Evolutionary conservation across 2,113 vertebrate genomes (phyloP), one percentile per base, ranked within the genome.

Genomic region (Phalacrocorax pelagicus): DNA sequence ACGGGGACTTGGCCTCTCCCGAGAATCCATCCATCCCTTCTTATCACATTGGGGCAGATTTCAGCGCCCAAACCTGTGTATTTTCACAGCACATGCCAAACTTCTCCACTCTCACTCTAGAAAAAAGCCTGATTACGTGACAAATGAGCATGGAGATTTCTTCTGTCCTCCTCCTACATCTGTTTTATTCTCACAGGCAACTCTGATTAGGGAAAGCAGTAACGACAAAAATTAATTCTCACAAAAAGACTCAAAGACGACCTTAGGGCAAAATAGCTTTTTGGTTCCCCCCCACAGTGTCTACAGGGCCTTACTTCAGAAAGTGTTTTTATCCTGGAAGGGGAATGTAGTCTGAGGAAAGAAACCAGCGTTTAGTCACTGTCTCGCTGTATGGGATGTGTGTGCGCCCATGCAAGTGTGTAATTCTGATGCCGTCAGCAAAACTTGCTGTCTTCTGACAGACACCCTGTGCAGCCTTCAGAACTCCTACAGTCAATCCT

Each of bases 401-500:
- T n/a, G 57, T 0, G 5, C 66, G 29, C 75, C 93, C 87, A 65
- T 23, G 69, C 36, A 34, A 52, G 58, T 61, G 74, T 65, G 59
- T 71, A 81, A 88, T 90, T 58, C 72, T 51, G 69, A 96, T 14
- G 57, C 94, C 92, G 86, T 92, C 95, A 96, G 93, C 95, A 97
- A 66, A 97, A 84, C 81, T 71, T 49, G 79, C 82, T 57, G 69
- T 13, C 72, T 86, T 32, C 90, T 94, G 94, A 93, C 90, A 96
- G 93, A 95, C 90, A 95, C 69, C 88, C 79, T 21, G 65, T 32
- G 82, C 91, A 93, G 96, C 94, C 84, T 97, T 96, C 94, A 90
- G 51, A 95, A 81, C 79, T 78, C 63, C 74, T 81, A 7, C 93
- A 90, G 87, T 82, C 83, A 89, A 90, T 81, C 80, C 88, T 52